Percentiles rank a stretch among this genome's conserved stretches.
These are phyloP conservation scores for Nibea coibor DNA, from an alignment of 2,113 vertebrate species.

Conservation along the genomic window DNA sequence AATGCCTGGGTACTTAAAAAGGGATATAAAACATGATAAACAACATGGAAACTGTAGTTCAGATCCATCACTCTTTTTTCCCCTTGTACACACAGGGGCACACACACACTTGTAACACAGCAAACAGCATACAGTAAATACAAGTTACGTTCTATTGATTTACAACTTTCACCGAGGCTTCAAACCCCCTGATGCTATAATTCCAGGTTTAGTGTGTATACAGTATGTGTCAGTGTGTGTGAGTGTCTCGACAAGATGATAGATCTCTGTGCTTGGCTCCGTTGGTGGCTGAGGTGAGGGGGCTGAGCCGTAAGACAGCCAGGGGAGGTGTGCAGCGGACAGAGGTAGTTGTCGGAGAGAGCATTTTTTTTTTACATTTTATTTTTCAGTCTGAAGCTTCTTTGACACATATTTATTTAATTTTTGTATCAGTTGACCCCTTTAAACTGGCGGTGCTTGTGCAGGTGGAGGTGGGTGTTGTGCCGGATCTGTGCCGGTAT, in stretches of 20 bases:
- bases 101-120: background rate
- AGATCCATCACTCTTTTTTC: background rate
- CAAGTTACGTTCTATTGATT: conserved; percentile 22
- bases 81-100: background rate
- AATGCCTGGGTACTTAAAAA: conserved; percentile 24
- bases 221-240: background rate
- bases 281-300: conserved; percentile 19
- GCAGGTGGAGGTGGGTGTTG: conserved; percentile 21
- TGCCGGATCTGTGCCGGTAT: background rate
- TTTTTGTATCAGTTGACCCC: conserved; percentile 58
- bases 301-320: conserved; percentile 12
- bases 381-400: conserved; percentile 9
- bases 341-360: conserved; percentile 27
- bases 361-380: background rate
- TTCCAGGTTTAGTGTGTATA: conserved; percentile 12
- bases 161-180: conserved; percentile 1
- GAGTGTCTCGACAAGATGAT: conserved; percentile 18
- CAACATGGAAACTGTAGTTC: conserved; percentile 10
- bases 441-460: conserved; percentile 34
- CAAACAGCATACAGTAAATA: conserved; percentile 18
- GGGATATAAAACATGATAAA: conserved; percentile 40
- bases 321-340: conserved; percentile 8
- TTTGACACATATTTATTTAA: conserved; percentile 53
- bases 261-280: conserved; percentile 13
- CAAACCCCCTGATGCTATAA: conserved; percentile 15